Base-by-base conservation (phyloP, 2,113 vertebrate species). In the Ophthalmolycus amberensis region DNA sequence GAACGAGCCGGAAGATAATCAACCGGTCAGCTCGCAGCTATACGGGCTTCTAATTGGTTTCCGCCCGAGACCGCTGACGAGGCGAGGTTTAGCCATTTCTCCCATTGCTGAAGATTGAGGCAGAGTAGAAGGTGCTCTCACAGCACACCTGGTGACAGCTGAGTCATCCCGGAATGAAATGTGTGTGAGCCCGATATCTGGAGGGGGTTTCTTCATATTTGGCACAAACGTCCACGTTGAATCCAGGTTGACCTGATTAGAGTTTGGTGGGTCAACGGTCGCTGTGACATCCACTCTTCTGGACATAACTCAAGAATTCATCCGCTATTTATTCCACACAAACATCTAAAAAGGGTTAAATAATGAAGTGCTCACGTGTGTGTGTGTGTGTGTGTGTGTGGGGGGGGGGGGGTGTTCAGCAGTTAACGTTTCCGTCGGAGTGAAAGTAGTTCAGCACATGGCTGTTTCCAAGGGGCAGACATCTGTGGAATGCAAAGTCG, bases 371-470 rank as follows among this genome's bases (percentile, higher is more conserved):
- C 38, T 9, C 38, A 40, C 38, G 10, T 46, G 3, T 46, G 1
- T 44, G 42, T 44, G 6, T 50, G 4, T 27, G 71, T n/a, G n/a
- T n/a, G n/a, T n/a, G n/a, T n/a, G n/a, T n/a, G n/a, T n/a, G n/a
- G n/a, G n/a, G n/a, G n/a, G n/a, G n/a, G 22, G 25, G 60, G 52
- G 27, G 60, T 6, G 27, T 54, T 78, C 67, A 59, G 71, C 34
- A 62, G 77, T 85, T 67, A 73, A 74, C 10, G 1, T 76, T 82
- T 85, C 76, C 75, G 71, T 32, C 16, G 29, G 59, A 84, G 86
- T 88, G 56, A 84, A 89, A 77, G 83, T 77, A 76, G 60, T 80
- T 76, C 56, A 83, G 81, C 84, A 84, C 82, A 76, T 88, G 85
- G 79, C 59, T 4, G 8, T 70, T 80, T 10, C 63, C 44, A 72